Evolutionary conservation across 2,113 vertebrate species (phyloP).

Genomic region (Anguilla rostrata): DNA sequence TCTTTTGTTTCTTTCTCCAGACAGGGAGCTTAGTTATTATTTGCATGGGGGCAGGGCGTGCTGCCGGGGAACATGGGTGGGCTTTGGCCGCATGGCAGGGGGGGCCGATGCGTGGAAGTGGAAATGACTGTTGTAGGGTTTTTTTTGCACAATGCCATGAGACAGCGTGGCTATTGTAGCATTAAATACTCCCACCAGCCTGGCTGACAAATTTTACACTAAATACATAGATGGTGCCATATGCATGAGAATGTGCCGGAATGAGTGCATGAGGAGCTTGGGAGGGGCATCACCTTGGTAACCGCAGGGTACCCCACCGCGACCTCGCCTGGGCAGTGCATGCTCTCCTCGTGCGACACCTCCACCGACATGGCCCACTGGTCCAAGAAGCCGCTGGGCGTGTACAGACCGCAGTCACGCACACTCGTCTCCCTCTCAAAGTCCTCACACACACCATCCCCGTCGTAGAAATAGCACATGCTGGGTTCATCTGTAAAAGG

Average conservation of each 20-base stretch:
- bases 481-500: slow-evolving; percentile 84
- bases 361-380: slow-evolving; percentile 91
- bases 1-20: background rate
- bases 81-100: background rate
- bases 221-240: background rate
- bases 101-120: background rate
- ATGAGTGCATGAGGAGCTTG: background rate
- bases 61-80: background rate
- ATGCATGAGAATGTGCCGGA: background rate
- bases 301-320: slow-evolving; percentile 90
- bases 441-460: slow-evolving; percentile 94
- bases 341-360: slow-evolving; percentile 86
- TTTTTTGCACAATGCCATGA: background rate
- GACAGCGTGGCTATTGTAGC: background rate
- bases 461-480: slow-evolving; percentile 94
- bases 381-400: slow-evolving; percentile 90
- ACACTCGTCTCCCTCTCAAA: slow-evolving; percentile 93
- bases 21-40: background rate
- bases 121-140: background rate
- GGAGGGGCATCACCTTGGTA: slow-evolving; percentile 79
- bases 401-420: slow-evolving; percentile 93
- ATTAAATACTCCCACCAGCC: background rate
- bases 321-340: slow-evolving; percentile 89
- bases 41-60: background rate
- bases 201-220: background rate